These are phyloP conservation scores for Sebastes jordani DNA, from an alignment of 2,797 vertebrate genomes.

Conservation along the genomic window DNA sequence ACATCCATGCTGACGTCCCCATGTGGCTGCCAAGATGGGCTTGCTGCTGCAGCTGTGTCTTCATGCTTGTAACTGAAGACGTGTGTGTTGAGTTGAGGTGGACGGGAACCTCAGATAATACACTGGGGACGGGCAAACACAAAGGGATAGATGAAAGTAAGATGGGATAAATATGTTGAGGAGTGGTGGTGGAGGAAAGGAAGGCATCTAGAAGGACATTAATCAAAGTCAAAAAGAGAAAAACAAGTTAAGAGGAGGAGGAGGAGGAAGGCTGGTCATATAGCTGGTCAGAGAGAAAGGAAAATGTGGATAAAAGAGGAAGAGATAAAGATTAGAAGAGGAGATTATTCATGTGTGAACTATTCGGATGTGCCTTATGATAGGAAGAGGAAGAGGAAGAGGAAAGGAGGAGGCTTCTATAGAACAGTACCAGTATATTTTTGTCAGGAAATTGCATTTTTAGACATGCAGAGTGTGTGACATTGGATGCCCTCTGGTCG, in stretches of 20 bases:
- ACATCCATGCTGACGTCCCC: neutral
- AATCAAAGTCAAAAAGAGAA: constrained; percentile 2
- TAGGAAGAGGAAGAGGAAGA: constrained; percentile 51
- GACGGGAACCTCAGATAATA: neutral
- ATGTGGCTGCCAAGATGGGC: constrained; percentile 23
- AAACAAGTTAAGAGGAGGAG: neutral
- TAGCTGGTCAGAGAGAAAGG: neutral
- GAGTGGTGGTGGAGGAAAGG: neutral
- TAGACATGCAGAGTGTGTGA: constrained; percentile 9
- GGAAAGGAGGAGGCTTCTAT: constrained; percentile 50
- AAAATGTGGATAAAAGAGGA: neutral
- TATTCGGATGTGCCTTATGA: constrained; percentile 14
- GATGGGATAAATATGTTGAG: neutral
- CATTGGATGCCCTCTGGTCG: neutral
- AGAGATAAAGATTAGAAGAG: neutral
- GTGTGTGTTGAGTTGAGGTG: constrained; percentile 16
- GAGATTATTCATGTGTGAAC: neutral
- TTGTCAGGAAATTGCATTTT: constrained; percentile 43
- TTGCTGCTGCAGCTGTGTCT: constrained; percentile 29
- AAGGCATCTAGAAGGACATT: neutral
- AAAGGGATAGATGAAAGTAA: neutral
- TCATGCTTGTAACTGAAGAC: constrained; percentile 7
- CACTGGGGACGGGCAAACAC: neutral
- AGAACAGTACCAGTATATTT: constrained; percentile 19
- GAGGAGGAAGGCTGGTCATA: neutral